Base-by-base conservation (phyloP, 2,888 invertebrate genomes). In the Hydropsyche betteni region DNA sequence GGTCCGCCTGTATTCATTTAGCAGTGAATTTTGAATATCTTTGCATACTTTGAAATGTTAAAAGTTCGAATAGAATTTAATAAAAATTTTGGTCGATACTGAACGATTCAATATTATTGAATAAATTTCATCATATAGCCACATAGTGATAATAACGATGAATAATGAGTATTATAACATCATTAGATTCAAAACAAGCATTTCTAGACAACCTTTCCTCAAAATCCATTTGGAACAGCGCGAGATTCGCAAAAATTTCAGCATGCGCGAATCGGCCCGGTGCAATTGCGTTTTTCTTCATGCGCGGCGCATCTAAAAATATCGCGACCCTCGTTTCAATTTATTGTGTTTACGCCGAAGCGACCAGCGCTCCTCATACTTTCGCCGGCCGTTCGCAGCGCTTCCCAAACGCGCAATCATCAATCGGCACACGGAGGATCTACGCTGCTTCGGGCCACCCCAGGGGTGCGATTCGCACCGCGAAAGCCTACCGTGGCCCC, bases 251-350 rank as follows among this genome's bases (percentile, higher is more conserved):
- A 24, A 24, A 24, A 24, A 24, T 2, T 24, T 24, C 24, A 24
- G 4, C 34, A n/a, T 64, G 64, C 36, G 34, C 36, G 34, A 36
- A 64, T 64, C 34, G 64, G 34, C n/a, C 34, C 64, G 64, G 71
- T 74, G 76, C 64, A 74, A 70, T 64, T 64, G 64, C 64, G 74
- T 74, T 74, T 77, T 77, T 75, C 74, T 64, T 44, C 74, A 74
- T 70, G 53, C 69, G 51, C 75, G 38, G 72, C 75, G 71, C 53
- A 74, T 76, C 76, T 77, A 77, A 77, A 77, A 77, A 77, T 77
- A 77, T 77, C 77, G 64, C 58, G 69, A 58, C 75, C 75, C 74
- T 77, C 77, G 75, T 64, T 52, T 74, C 77, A 77, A 77, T 77
- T 77, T 73, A 75, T 73, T 75, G 74, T 51, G 73, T 69, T 50